phyloP scores from a whole-genome alignment of 2,113 vertebrate genomes.

The Pardalotus punctatus region DNA sequence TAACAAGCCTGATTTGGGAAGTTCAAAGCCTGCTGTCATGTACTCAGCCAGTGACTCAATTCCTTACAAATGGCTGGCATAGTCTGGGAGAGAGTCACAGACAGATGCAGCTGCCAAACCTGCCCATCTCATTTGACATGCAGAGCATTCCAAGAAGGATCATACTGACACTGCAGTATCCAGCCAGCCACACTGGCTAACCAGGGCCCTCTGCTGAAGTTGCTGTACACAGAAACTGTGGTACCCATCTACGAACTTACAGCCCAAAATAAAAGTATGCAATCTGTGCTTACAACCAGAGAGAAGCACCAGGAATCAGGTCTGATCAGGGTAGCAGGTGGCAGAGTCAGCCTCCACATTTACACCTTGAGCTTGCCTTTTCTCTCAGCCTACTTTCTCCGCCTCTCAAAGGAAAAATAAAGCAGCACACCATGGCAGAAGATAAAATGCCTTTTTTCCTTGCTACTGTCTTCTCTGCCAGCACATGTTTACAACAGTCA shows the following conservation, averaged over 20 bases:
- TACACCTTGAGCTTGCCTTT: background rate
- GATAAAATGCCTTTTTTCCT: background rate
- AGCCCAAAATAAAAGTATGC: background rate
- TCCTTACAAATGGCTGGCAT: background rate
- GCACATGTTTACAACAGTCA: rapidly evolving
- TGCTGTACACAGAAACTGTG: background rate
- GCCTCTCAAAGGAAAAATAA: background rate
- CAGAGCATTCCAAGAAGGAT: background rate
- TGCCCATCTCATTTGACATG: background rate
- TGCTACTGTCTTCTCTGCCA: background rate
- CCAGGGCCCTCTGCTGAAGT: background rate
- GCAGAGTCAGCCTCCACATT: background rate
- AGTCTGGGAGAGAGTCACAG: background rate
- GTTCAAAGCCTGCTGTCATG: background rate
- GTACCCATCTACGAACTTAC: background rate
- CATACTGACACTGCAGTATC: background rate
- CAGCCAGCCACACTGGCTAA: background rate
- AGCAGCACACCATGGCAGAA: background rate
- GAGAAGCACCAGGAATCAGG: background rate
- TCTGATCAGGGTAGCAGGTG: background rate
- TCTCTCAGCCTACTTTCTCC: background rate
- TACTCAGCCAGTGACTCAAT: background rate
- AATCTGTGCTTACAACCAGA: background rate
- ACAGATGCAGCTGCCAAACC: background rate
- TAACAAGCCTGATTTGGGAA: background rate